Evolutionary conservation across 2,797 vertebrate genomes (phyloP), one percentile per base, ranked within the genome.

Genomic region (Menidia menidia): DNA sequence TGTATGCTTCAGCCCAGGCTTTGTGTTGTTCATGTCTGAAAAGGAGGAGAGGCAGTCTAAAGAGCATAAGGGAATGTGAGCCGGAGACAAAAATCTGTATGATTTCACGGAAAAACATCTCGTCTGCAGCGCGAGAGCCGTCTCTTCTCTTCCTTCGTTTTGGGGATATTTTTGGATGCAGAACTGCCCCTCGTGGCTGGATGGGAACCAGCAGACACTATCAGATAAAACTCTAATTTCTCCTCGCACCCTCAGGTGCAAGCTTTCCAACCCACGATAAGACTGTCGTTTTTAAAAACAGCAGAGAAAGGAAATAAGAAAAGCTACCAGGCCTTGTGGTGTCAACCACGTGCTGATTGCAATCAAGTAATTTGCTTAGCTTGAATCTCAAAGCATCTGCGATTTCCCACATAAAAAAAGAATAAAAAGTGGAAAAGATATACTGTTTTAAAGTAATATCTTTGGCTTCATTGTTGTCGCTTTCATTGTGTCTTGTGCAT

Each of bases 291-390:
- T 70, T n/a, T 25, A 25, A 65, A 77, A 78, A 58, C 55, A 48
- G 51, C 2, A 4, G 9, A 48, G 9, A 48, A 35, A 45, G n/a
- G 30, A n/a, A 42, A n/a, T 42, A 39, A 58, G 58, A 9, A 10
- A 45, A 61, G 71, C 47, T 45, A 30, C 2, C 66, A 71, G 69
- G 75, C 79, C 80, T 82, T 50, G 55, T 71, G 77, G 66, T 81
- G 82, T 83, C 74, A 73, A 82, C 25, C 80, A 78, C 71, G 58
- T 45, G 30, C 74, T 83, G 85, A 89, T 89, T 88, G 81, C 83
- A 79, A 89, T 92, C 89, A 86, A 67, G 78, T 86, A 90, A 88
- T 87, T 86, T 83, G 75, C 78, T 77, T 77, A 87, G 75, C 75
- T 71, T 87, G 71, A 87, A 81, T 89, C 81, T 84, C 25, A 57